phyloP scores from a whole-genome alignment of 1,140 invertebrate species.

The Sipha flava region DNA sequence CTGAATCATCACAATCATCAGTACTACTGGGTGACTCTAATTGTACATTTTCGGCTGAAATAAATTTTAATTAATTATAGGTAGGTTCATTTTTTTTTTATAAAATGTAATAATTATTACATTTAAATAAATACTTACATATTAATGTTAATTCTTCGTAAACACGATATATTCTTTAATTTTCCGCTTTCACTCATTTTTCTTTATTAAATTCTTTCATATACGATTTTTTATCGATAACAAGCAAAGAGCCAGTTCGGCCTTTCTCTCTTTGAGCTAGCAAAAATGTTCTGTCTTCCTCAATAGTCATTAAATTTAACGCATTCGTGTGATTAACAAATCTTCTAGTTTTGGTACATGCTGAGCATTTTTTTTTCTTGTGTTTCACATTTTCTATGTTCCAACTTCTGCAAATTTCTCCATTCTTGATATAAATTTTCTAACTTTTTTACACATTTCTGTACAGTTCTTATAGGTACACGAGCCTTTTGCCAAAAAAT shows the following conservation, averaged over 20 bases:
- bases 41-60: background rate
- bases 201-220: background rate
- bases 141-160: background rate
- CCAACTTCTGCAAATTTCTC: constrained; percentile 30
- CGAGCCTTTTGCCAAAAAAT: constrained; percentile 17
- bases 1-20: no score
- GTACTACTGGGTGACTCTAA: background rate
- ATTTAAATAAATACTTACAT: background rate
- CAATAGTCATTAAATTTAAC: constrained; percentile 33
- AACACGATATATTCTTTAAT: background rate
- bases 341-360: constrained; percentile 34
- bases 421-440: constrained; percentile 35
- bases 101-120: no score
- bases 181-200: background rate
- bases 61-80: background rate
- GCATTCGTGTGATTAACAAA: constrained; percentile 38
- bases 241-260: constrained; percentile 2
- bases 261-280: constrained; percentile 32
- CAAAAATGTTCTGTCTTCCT: constrained; percentile 35
- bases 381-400: background rate
- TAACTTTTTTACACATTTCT: constrained; percentile 31
- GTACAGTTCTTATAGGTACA: constrained; percentile 18
- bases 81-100: background rate
- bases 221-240: background rate
- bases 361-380: constrained; percentile 29